Evolutionary conservation across 2,888 invertebrate species (phyloP).

Genomic region (Caenorhabditis becei): DNA sequence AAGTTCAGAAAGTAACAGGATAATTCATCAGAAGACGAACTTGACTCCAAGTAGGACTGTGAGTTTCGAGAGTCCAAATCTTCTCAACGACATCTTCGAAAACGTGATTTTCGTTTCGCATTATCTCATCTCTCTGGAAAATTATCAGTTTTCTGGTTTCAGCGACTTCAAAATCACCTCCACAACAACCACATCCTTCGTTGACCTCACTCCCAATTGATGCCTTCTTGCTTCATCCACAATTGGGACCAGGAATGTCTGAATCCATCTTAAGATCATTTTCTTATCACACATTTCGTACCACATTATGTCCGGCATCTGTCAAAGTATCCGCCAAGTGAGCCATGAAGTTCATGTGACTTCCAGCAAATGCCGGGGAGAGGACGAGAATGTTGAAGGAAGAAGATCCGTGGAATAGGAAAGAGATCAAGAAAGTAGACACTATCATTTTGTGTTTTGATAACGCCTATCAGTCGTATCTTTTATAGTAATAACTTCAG

Average conservation of each 20-base stretch:
- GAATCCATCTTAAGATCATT: neutral
- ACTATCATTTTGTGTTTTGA: no score
- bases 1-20: no score
- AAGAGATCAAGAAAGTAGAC: no score
- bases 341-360: constrained; percentile 63
- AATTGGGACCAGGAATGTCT: constrained; percentile 51
- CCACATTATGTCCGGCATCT: constrained; percentile 61
- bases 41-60: constrained; percentile 22
- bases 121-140: constrained; percentile 40
- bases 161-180: no score
- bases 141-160: no score
- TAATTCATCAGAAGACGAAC: neutral
- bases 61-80: constrained; percentile 35
- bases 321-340: constrained; percentile 59
- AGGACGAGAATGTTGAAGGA: constrained; percentile 57
- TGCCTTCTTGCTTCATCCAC: constrained; percentile 20
- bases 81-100: constrained; percentile 41
- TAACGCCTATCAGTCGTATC: no score
- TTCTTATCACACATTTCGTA: no score
- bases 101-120: constrained; percentile 8
- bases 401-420: neutral
- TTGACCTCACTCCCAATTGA: constrained; percentile 28
- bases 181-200: constrained; percentile 29
- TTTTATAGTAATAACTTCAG: no score
- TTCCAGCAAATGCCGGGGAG: constrained; percentile 50